Conservation (phyloP, 2,888 invertebrate genomes). For the Dasypogon diadema region DNA sequence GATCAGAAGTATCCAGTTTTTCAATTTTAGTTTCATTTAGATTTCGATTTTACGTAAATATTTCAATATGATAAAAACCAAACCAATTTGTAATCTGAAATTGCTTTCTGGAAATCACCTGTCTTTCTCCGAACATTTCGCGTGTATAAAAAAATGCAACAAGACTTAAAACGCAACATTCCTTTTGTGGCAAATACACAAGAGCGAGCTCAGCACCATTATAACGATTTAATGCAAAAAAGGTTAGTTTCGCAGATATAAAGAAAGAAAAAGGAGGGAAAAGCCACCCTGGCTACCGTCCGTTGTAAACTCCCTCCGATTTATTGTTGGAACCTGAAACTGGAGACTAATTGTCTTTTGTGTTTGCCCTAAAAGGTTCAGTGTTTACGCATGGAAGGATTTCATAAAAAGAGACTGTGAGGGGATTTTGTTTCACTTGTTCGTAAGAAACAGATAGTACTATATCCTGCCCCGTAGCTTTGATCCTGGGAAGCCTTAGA, state of each 20-base stretch:
- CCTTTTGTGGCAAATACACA: background rate
- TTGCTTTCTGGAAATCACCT: too few species aligned
- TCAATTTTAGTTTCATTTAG: too few species aligned
- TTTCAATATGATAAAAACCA: too few species aligned
- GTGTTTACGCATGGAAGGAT: slow-evolving; percentile 18
- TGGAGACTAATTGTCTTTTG: slow-evolving; percentile 47
- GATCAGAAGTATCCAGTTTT: too few species aligned
- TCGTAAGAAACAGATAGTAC: slow-evolving; percentile 13
- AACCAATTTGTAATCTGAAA: too few species aligned
- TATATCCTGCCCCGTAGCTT: background rate
- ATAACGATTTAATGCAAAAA: background rate
- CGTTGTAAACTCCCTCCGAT: background rate
- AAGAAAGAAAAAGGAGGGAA: background rate
- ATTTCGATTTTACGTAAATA: too few species aligned
- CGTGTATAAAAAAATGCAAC: too few species aligned
- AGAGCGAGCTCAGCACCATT: background rate
- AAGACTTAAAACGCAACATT: too few species aligned
- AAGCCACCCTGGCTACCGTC: background rate
- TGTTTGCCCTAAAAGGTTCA: slow-evolving; percentile 26
- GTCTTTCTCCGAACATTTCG: too few species aligned
- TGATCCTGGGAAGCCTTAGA: background rate
- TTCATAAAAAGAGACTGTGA: slow-evolving; percentile 35
- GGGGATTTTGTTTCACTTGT: slow-evolving; percentile 28
- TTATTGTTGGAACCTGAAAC: slow-evolving; percentile 39
- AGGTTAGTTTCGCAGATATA: background rate